Conservation (phyloP, 2,888 invertebrate genomes). For the Leptopilina myrica region DNA sequence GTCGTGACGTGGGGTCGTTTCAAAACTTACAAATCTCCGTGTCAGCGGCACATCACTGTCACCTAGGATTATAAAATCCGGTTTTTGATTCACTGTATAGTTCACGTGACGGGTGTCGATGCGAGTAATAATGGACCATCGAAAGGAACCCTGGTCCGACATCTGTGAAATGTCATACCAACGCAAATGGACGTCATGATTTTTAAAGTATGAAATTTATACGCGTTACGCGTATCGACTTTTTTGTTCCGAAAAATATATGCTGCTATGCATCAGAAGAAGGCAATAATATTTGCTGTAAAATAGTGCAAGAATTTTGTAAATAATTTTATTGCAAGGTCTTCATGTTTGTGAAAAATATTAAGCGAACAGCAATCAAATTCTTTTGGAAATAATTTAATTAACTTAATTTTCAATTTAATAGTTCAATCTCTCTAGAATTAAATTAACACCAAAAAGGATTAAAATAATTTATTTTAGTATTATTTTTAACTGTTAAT, state of each 20-base stretch:
- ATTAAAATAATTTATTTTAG: too few species aligned
- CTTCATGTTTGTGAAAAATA: too few species aligned
- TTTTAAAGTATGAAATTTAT: background rate
- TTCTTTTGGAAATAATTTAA: too few species aligned
- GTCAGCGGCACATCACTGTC: slow-evolving; percentile 70
- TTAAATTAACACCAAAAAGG: too few species aligned
- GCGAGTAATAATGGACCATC: slow-evolving; percentile 57
- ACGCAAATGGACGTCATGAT: slow-evolving; percentile 10
- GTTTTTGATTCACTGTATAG: slow-evolving; percentile 59
- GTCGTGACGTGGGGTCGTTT: slow-evolving; percentile 37
- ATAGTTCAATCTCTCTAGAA: too few species aligned
- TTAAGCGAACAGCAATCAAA: too few species aligned
- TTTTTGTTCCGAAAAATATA: background rate
- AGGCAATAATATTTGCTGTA: too few species aligned
- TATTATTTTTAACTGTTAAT: too few species aligned
- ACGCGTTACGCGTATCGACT: background rate
- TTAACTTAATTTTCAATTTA: too few species aligned
- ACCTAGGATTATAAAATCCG: slow-evolving; percentile 65
- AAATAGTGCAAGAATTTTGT: too few species aligned
- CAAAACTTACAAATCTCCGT: slow-evolving; percentile 60
- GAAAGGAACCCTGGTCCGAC: slow-evolving; percentile 29
- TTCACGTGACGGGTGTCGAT: slow-evolving; percentile 51
- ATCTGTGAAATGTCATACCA: slow-evolving; percentile 24
- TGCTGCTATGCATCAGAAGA: too few species aligned
- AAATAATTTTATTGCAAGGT: too few species aligned